phyloP scores from a whole-genome alignment of 30 jellyfish, hydroid and myxozoan species.

The Aurelia sp. region DNA sequence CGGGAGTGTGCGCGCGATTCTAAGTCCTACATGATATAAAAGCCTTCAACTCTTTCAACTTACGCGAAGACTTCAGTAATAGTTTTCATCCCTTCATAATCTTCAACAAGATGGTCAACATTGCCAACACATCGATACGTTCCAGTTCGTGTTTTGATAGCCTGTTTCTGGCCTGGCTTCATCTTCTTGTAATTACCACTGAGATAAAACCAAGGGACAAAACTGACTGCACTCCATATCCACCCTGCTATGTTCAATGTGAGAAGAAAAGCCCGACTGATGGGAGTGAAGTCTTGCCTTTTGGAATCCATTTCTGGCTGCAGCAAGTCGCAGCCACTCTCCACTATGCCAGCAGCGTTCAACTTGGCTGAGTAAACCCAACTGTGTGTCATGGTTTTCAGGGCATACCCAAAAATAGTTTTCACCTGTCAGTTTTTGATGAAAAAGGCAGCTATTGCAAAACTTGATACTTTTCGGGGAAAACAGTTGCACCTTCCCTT shows the following conservation, averaged over 20 bases:
- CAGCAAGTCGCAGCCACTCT: not conserved
- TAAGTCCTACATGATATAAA: no score
- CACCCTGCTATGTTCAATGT: slow-evolving; percentile 93
- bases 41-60: slow-evolving; percentile 32
- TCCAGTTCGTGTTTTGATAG: slow-evolving; percentile 55
- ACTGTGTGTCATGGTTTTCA: no score
- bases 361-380: not conserved
- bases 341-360: not conserved
- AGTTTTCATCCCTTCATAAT: slow-evolving; percentile 75
- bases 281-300: slow-evolving; percentile 56
- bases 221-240: slow-evolving; percentile 95
- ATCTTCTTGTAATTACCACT: slow-evolving; percentile 78
- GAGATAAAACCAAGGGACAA: slow-evolving; percentile 84
- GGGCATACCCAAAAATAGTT: no score
- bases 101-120: slow-evolving; percentile 36
- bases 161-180: slow-evolving; percentile 81
- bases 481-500: no score
- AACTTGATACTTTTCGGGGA: no score
- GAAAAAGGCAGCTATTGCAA: no score
- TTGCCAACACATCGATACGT: slow-evolving; percentile 74
- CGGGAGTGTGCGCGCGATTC: no score
- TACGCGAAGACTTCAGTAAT: slow-evolving; percentile 70
- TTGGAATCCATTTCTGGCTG: slow-evolving; percentile 39
- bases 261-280: slow-evolving; percentile 58
- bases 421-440: no score